phyloP scores from a whole-genome alignment of 2,888 invertebrate species.

The Tachystola acroxantha region DNA sequence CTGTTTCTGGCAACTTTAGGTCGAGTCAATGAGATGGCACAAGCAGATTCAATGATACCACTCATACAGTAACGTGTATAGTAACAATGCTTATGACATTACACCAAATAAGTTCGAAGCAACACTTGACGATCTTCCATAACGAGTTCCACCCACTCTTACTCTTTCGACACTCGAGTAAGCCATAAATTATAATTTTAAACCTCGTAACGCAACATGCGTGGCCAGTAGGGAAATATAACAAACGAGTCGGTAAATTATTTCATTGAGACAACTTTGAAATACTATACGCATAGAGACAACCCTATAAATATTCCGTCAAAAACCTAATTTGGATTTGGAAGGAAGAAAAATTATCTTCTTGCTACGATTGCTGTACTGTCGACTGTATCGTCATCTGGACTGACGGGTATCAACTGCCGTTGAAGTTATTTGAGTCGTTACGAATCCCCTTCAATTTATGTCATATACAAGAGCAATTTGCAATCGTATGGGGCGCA shows the following conservation, averaged over 20 bases:
- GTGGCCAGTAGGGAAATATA: slow-evolving; percentile 23
- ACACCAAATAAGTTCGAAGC: slow-evolving; percentile 16
- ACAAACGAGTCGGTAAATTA: slow-evolving; percentile 15
- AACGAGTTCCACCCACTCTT: slow-evolving; percentile 59
- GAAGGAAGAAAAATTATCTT: too few species aligned
- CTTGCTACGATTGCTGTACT: too few species aligned
- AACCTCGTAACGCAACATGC: slow-evolving; percentile 47
- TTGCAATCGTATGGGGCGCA: slow-evolving; percentile 48
- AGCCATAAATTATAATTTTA: slow-evolving; percentile 72
- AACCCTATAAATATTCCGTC: too few species aligned
- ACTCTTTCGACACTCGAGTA: slow-evolving; percentile 69
- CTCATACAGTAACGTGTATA: too few species aligned
- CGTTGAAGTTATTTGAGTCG: slow-evolving; percentile 7
- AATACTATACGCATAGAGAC: slow-evolving; percentile 1
- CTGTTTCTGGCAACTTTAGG: too few species aligned
- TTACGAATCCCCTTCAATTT: slow-evolving; percentile 1
- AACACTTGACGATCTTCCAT: slow-evolving; percentile 17
- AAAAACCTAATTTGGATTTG: too few species aligned
- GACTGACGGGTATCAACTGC: not conserved
- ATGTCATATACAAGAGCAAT: slow-evolving; percentile 38
- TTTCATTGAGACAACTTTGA: slow-evolving; percentile 5
- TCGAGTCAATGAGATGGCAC: too few species aligned
- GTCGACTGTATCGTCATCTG: too few species aligned
- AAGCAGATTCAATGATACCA: too few species aligned
- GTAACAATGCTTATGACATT: slow-evolving; percentile 18